Base-by-base conservation (phyloP, 2,888 invertebrate genomes). In the Timema podura region DNA sequence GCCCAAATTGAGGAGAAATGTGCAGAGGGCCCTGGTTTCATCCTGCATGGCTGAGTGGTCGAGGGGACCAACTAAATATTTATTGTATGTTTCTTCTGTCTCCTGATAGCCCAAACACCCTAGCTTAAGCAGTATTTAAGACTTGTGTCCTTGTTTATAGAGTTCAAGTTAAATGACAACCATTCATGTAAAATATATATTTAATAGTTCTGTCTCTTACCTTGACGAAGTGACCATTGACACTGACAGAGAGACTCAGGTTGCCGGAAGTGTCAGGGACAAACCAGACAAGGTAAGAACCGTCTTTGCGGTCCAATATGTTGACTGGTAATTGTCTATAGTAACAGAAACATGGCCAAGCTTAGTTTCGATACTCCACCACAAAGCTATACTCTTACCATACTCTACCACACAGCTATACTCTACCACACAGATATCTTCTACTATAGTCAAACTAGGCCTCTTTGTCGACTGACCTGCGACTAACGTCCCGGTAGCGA, bases 201-300 rank as follows among this genome's bases (percentile, higher is more conserved):
- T 30, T 30, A 30, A 30, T 30, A 30, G 30, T 30, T 30, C 30
- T 3, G 30, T 30, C 30, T 30, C 30, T 30, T 30, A 30, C 30
- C 30, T 30, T 30, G 30, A 30, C 30, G 30, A 30, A 30, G 30
- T 30, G 30, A 30, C 30, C 30, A 75, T 88, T 86, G 3, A 91
- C 82, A 6, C 83, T 85, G 68, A 91, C 83, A 11, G 86, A 86
- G 9, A 91, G 79, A 49, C 86, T 79, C 65, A 90, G 82, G 0
- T 86, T 85, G 5, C 91, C 91, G 16, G 89, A 85, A 2, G 85
- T 82, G 74, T 87, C 86, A 1, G 91, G 88, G 3, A 85, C 83
- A 76, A 91, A 85, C 0, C 82, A 79, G 45, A 91, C 79, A 15
- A 80, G 76, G 79, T 89, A 91, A 45, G 86, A 84, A 57, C 91